These are phyloP conservation scores for Pontoporia blainvillei DNA, from an alignment of 2,113 vertebrate genomes.

Conservation along the genomic window DNA sequence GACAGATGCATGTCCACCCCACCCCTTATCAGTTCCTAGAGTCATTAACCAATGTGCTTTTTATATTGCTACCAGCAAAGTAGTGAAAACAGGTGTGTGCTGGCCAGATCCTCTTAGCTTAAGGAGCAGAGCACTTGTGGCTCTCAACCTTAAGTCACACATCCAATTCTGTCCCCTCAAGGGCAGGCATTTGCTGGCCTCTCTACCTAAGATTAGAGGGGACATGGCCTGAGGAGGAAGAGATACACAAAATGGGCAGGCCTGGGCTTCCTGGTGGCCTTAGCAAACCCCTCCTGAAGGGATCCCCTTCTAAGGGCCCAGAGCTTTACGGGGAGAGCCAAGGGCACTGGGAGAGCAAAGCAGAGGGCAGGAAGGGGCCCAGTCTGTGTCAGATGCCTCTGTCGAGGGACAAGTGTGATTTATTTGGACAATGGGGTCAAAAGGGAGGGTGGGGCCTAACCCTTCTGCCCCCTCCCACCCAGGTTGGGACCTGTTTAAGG, in stretches of 20 bases:
- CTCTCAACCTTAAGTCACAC: slow-evolving; percentile 60
- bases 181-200: slow-evolving; percentile 53
- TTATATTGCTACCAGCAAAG: slow-evolving; percentile 56
- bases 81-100: slow-evolving; percentile 58
- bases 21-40: slow-evolving; percentile 40
- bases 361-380: neutral
- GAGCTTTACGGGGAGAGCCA: neutral
- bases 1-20: slow-evolving; percentile 4
- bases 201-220: slow-evolving; percentile 21
- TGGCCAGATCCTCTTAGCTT: slow-evolving; percentile 40
- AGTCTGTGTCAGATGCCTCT: neutral
- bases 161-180: slow-evolving; percentile 43
- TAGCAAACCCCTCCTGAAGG: slow-evolving; percentile 32
- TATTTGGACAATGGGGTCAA: neutral
- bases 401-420: neutral
- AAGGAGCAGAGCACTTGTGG: slow-evolving; percentile 28
- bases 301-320: slow-evolving; percentile 50
- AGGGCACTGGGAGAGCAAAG: neutral
- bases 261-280: slow-evolving; percentile 28
- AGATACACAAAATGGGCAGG: neutral
- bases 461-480: neutral
- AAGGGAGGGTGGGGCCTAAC: neutral
- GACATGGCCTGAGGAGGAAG: neutral
- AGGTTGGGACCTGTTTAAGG: neutral
- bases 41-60: slow-evolving; percentile 52